phyloP scores from a whole-genome alignment of 2,113 vertebrate genomes.

The Morone saxatilis region DNA sequence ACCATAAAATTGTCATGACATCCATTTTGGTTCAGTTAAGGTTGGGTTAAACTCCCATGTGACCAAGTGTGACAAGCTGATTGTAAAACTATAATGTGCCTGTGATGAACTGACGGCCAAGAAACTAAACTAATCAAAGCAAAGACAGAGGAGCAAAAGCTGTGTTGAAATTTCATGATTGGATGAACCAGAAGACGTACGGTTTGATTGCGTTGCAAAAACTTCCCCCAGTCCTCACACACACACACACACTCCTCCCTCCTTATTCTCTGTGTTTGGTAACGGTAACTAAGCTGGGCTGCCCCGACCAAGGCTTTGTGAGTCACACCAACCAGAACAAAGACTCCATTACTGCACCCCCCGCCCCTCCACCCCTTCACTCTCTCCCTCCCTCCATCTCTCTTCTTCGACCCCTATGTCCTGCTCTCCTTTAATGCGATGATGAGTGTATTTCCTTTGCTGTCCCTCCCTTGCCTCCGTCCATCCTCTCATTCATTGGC shows the following conservation, averaged over 20 bases:
- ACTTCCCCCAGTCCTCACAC: not conserved
- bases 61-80: not conserved
- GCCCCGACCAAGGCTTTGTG: slow-evolving; percentile 64
- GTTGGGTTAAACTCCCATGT: not conserved
- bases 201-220: slow-evolving; percentile 24
- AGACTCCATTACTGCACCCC: slow-evolving; percentile 73
- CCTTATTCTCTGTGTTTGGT: slow-evolving; percentile 68
- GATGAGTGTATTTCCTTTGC: slow-evolving; percentile 80
- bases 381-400: slow-evolving; percentile 27
- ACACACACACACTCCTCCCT: slow-evolving; percentile 18
- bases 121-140: not conserved
- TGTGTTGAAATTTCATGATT: slow-evolving; percentile 24
- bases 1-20: no score
- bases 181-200: slow-evolving; percentile 5
- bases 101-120: not conserved
- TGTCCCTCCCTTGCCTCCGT: slow-evolving; percentile 57
- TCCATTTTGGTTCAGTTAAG: no score
- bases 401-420: slow-evolving; percentile 50
- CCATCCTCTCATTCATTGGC: slow-evolving; percentile 76
- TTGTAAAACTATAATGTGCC: not conserved
- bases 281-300: slow-evolving; percentile 76
- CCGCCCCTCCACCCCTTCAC: not conserved
- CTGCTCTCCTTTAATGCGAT: slow-evolving; percentile 60
- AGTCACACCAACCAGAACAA: slow-evolving; percentile 81
- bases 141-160: not conserved